Evolutionary conservation across 2,888 invertebrate genomes (phyloP).

Genomic region (Xylota segnis): DNA sequence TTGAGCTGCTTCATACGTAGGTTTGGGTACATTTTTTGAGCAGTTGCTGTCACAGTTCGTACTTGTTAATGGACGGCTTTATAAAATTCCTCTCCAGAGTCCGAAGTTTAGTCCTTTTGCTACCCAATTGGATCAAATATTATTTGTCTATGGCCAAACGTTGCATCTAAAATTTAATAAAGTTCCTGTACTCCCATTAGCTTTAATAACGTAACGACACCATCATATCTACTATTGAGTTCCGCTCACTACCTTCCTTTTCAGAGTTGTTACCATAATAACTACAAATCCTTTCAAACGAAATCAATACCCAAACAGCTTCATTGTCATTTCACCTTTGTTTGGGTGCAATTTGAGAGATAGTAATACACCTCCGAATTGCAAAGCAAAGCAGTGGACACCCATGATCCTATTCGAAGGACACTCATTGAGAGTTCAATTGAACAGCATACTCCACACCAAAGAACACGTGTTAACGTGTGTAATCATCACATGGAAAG

Average conservation of each 20-base stretch:
- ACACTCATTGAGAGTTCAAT: conserved; percentile 4
- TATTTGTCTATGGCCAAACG: no score
- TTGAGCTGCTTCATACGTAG: no score
- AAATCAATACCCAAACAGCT: background rate
- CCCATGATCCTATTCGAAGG: background rate
- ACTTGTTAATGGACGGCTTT: no score
- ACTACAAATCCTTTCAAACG: conserved; percentile 1
- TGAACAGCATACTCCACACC: background rate
- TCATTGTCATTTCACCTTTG: conserved; percentile 8
- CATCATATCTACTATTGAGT: background rate
- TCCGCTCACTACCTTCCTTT: background rate
- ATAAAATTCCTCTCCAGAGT: no score
- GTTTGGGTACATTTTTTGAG: no score
- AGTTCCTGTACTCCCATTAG: no score
- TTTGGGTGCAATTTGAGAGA: background rate
- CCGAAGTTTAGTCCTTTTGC: no score
- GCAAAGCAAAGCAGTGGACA: background rate
- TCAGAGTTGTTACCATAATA: background rate
- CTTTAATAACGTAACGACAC: background rate
- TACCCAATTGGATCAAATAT: no score
- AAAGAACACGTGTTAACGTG: conserved; percentile 1
- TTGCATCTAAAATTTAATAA: no score
- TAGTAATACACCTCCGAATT: background rate
- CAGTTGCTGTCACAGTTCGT: no score
- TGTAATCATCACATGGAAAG: conserved; percentile 16